Conservation (phyloP, 1,140 invertebrate genomes). For the Contarinia nasturtii region DNA sequence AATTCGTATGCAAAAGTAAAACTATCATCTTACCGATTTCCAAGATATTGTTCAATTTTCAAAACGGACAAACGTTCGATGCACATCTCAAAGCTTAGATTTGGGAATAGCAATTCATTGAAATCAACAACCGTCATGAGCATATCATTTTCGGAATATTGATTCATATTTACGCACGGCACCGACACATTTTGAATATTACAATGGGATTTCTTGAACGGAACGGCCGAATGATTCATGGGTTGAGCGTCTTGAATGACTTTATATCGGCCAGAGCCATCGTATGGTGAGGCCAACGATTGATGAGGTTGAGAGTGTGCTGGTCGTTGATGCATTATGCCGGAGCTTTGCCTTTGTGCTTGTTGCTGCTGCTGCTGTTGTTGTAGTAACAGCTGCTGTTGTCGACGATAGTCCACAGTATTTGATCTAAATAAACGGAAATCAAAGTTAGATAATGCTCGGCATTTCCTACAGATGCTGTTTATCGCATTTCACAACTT, state of each 20-base stretch:
- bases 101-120: slow-evolving; percentile 58
- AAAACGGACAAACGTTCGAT: slow-evolving; percentile 60
- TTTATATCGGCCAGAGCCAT: slow-evolving; percentile 5
- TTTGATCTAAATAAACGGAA: no score
- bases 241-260: slow-evolving; percentile 20
- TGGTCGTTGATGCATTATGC: slow-evolving; percentile 13
- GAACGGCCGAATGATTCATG: slow-evolving; percentile 14
- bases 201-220: slow-evolving; percentile 54
- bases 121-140: slow-evolving; percentile 68
- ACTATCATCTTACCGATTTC: slow-evolving; percentile 42
- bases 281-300: slow-evolving; percentile 8
- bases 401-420: slow-evolving; percentile 3
- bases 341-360: slow-evolving; percentile 8
- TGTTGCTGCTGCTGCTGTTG: slow-evolving; percentile 9
- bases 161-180: slow-evolving; percentile 70
- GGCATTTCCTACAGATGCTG: no score
- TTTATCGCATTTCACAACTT: no score
- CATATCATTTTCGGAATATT: slow-evolving; percentile 54
- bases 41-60: slow-evolving; percentile 54
- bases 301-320: slow-evolving; percentile 14
- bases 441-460: no score
- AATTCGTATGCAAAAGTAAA: background rate
- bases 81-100: slow-evolving; percentile 46
- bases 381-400: slow-evolving; percentile 7
- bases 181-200: slow-evolving; percentile 47